Conservation (phyloP, 2,113 vertebrate genomes). For the Pollachius pollachius region DNA sequence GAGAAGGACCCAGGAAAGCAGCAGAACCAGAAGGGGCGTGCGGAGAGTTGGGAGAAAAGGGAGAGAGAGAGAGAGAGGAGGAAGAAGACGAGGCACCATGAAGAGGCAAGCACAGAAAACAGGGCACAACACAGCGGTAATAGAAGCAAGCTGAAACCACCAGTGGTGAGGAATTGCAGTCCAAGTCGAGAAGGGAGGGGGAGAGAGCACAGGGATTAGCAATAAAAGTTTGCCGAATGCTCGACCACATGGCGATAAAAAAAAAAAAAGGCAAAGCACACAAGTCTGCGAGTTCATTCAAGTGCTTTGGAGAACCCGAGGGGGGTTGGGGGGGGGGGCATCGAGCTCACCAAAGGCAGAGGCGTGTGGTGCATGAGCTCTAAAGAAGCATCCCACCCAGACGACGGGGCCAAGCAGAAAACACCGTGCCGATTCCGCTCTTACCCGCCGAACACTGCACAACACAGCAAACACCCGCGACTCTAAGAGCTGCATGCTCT, state of each 20-base stretch:
- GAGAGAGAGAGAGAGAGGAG: slow-evolving; percentile 23
- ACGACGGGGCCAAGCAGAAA: no score
- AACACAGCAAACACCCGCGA: not conserved
- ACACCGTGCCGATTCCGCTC: not conserved
- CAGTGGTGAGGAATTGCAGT: slow-evolving; percentile 29
- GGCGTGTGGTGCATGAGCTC: no score
- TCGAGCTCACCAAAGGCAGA: no score
- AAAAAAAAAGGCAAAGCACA: no score
- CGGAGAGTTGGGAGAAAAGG: not conserved
- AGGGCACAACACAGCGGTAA: not conserved
- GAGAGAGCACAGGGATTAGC: not conserved
- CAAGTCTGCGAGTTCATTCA: no score
- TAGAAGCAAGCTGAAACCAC: no score
- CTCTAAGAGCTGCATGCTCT: not conserved
- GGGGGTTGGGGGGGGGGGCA: no score
- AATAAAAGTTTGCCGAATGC: not conserved
- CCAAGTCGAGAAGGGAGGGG: slow-evolving; percentile 37
- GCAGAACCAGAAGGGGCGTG: slow-evolving; percentile 11
- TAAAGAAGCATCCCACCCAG: no score
- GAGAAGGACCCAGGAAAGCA: slow-evolving; percentile 30
- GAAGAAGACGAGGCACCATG: slow-evolving; percentile 8
- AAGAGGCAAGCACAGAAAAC: not conserved
- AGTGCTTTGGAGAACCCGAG: no score
- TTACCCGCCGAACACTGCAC: not conserved
- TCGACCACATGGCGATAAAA: no score